Conservation (phyloP, 2,888 invertebrate species). For the Drosophila testacea region DNA sequence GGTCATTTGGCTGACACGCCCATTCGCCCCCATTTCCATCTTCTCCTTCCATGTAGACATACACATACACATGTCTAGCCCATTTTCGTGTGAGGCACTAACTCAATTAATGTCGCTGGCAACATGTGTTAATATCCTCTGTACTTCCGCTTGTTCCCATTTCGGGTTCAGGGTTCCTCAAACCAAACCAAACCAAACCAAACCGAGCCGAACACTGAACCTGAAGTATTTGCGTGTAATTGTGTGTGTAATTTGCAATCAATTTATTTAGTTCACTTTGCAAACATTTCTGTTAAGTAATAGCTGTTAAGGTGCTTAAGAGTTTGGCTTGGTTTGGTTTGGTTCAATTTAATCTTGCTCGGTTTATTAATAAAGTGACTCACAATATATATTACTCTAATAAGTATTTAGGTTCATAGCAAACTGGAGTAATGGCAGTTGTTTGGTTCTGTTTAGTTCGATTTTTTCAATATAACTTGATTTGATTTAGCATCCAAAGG, state of each 20-base stretch:
- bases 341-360: too few relatives aligned
- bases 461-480: too few relatives aligned
- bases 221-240: conserved; percentile 28
- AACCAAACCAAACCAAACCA: neutral
- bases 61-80: conserved; percentile 57
- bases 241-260: conserved; percentile 28
- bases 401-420: too few relatives aligned
- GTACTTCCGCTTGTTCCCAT: conserved; percentile 66
- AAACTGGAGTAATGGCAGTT: too few relatives aligned
- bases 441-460: too few relatives aligned
- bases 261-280: neutral
- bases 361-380: neutral
- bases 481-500: too few relatives aligned
- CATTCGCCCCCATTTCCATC: conserved; percentile 7
- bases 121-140: conserved; percentile 84
- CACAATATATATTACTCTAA: too few relatives aligned
- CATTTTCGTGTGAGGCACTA: conserved; percentile 71
- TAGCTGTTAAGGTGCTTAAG: neutral
- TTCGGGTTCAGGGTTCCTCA: conserved; percentile 4
- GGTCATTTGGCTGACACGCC: conserved; percentile 79
- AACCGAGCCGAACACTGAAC: neutral
- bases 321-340: too few relatives aligned
- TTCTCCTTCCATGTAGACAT: neutral
- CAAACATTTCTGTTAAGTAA: neutral
- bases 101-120: conserved; percentile 82